Conservation (phyloP, 2,113 vertebrate genomes). For the Mobula birostris region DNA sequence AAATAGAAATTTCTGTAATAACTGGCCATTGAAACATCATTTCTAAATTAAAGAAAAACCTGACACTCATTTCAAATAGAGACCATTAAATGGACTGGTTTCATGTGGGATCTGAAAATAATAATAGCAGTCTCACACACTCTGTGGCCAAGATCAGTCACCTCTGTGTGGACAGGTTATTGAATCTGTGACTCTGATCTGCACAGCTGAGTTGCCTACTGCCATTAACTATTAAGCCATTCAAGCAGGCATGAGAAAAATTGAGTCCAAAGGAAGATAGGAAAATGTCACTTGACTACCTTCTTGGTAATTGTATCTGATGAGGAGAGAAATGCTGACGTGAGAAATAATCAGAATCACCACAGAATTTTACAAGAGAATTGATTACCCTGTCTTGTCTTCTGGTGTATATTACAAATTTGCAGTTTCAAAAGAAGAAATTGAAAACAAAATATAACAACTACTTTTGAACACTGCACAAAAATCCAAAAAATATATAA, state of each 20-base stretch:
- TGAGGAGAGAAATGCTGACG: not conserved
- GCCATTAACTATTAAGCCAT: not conserved
- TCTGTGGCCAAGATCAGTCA: not conserved
- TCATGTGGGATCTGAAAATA: not conserved
- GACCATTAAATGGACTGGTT: not conserved
- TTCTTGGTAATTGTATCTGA: not conserved
- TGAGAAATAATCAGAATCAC: not conserved
- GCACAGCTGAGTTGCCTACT: not conserved
- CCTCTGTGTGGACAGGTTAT: not conserved
- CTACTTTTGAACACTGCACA: not conserved
- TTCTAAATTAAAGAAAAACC: not conserved
- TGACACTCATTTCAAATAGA: not conserved
- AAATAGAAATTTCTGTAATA: not conserved
- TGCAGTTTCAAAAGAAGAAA: not conserved
- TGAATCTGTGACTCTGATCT: not conserved
- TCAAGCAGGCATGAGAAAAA: not conserved
- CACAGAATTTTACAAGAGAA: not conserved
- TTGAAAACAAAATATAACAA: not conserved
- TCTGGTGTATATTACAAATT: not conserved
- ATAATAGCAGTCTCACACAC: not conserved
- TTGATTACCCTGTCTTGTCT: not conserved
- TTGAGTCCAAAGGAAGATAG: not conserved
- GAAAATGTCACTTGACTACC: not conserved
- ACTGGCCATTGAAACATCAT: not conserved
- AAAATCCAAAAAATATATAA: not conserved